phyloP scores from a whole-genome alignment of 35 echinoderm and acorn worm genomes.

The Ophiothrix spiculata region DNA sequence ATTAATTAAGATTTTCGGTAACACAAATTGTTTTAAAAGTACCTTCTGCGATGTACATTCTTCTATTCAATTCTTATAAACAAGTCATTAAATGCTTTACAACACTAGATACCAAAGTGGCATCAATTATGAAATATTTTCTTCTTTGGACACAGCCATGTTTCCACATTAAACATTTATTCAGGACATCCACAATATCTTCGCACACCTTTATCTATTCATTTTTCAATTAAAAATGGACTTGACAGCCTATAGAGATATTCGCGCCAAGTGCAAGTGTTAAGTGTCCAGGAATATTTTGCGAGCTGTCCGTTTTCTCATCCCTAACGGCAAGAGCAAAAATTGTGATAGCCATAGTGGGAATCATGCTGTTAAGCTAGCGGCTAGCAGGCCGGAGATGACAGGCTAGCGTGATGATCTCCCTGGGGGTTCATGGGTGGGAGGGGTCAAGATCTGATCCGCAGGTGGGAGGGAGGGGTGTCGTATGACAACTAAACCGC shows the following conservation, averaged over 20 bases:
- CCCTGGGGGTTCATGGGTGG: background rate
- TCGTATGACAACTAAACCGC: background rate
- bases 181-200: background rate
- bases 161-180: background rate
- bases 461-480: conserved; percentile 5
- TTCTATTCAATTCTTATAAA: no score
- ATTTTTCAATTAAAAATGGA: conserved; percentile 13
- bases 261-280: background rate
- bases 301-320: background rate
- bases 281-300: background rate
- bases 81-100: no score
- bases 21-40: no score
- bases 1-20: no score
- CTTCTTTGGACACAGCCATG: background rate
- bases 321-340: background rate
- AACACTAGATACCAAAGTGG: no score
- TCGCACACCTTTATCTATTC: background rate
- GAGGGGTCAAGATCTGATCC: conserved; percentile 8
- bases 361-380: background rate
- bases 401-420: background rate
- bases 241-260: background rate
- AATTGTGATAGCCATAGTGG: background rate
- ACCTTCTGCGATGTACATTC: no score
- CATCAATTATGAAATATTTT: background rate
- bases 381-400: conserved; percentile 8